phyloP scores from a whole-genome alignment of 2,113 vertebrate species.

The Vimba vimba region DNA sequence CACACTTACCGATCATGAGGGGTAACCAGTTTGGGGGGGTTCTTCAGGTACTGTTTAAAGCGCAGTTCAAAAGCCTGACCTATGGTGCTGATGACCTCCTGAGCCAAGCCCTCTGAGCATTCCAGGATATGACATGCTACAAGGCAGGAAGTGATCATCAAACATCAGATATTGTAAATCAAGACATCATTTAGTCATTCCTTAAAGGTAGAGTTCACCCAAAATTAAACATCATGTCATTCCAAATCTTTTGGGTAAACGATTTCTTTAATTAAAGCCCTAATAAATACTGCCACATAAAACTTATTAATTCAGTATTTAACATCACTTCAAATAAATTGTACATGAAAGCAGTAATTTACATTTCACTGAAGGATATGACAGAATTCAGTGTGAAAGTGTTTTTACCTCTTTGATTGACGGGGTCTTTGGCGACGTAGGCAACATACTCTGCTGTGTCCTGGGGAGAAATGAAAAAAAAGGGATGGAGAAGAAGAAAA shows the following conservation, averaged over 20 bases:
- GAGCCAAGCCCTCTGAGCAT: constrained; percentile 93
- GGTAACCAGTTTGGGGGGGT: constrained; percentile 94
- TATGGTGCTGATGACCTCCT: constrained; percentile 98
- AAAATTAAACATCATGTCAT: neutral
- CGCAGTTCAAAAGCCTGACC: constrained; percentile 97
- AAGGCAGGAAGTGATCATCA: constrained; percentile 18
- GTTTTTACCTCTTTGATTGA: constrained; percentile 95
- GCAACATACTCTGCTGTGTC: constrained; percentile 83
- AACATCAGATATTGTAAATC: neutral
- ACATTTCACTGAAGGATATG: neutral
- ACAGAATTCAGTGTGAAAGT: neutral
- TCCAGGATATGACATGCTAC: constrained; percentile 96
- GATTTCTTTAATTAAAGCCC: neutral
- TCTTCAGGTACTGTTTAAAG: constrained; percentile 98
- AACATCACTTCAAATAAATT: neutral
- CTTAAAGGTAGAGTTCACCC: neutral
- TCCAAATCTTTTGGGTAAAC: neutral
- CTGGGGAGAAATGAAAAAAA: constrained; percentile 53
- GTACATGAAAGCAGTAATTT: neutral
- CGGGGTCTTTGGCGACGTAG: constrained; percentile 98
- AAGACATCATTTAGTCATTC: neutral
- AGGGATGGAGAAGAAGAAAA: neutral
- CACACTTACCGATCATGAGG: constrained; percentile 91
- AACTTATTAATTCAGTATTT: neutral
- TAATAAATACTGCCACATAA: neutral